Conservation (phyloP, 2,113 vertebrate species). For the Amphiprion percula region DNA sequence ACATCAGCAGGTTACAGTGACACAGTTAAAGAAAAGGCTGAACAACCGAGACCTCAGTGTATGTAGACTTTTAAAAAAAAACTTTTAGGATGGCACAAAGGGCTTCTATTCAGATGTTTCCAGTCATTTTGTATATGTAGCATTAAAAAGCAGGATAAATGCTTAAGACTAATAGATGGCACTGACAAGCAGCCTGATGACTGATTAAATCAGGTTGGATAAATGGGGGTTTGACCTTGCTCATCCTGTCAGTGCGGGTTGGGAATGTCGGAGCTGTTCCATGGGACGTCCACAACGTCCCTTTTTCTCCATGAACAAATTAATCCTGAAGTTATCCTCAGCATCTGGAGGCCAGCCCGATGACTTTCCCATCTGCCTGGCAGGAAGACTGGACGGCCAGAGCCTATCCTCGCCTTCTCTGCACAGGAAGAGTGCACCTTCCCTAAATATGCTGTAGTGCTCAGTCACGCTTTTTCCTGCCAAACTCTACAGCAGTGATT, state of each 20-base stretch:
- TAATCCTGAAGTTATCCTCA: conserved; percentile 59
- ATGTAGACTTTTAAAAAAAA: not conserved
- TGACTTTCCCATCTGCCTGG: conserved; percentile 75
- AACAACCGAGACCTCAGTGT: not conserved
- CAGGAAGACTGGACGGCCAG: conserved; percentile 44
- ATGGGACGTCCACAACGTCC: conserved; percentile 31
- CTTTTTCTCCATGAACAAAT: conserved; percentile 68
- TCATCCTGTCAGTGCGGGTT: conserved; percentile 28
- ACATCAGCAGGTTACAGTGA: not conserved
- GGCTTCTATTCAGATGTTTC: conserved; percentile 2
- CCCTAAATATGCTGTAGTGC: conserved; percentile 33
- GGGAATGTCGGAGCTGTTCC: conserved; percentile 50
- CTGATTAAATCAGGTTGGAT: conserved; percentile 26
- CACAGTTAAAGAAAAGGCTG: not conserved
- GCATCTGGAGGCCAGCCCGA: conserved; percentile 57
- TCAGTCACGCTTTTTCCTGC: conserved; percentile 21
- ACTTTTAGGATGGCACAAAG: not conserved
- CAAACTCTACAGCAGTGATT: conserved; percentile 18
- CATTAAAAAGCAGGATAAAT: not conserved
- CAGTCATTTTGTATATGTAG: not conserved
- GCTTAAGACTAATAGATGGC: not conserved
- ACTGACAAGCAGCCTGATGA: conserved; percentile 24
- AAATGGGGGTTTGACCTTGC: conserved; percentile 10
- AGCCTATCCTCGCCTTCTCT: conserved; percentile 37
- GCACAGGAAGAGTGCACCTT: conserved; percentile 44